Percentiles rank a stretch among this genome's conserved stretches.
Evolutionary conservation across 2,797 vertebrate genomes (phyloP).

Genomic region (Melanotaenia boesemani): DNA sequence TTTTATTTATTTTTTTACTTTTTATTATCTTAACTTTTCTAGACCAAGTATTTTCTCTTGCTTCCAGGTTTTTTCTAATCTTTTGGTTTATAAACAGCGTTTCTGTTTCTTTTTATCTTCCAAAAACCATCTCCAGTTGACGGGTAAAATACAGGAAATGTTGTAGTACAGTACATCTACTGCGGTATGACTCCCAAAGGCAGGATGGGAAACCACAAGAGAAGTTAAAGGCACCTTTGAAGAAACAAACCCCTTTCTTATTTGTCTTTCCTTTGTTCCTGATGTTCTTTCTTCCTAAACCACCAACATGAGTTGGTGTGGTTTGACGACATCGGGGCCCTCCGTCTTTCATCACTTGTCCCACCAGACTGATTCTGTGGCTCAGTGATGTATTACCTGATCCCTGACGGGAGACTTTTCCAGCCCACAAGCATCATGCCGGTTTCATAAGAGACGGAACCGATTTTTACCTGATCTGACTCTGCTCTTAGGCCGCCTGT

Average conservation of each 20-base stretch:
- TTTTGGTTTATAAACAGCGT: conserved; percentile 12
- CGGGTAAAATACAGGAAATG: conserved; percentile 28
- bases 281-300: conserved; percentile 11
- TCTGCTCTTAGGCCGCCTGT: not conserved
- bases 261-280: conserved; percentile 9
- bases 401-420: conserved; percentile 16
- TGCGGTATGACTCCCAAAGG: conserved; percentile 21
- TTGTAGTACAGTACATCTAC: conserved; percentile 3
- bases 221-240: conserved; percentile 37
- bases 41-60: not conserved
- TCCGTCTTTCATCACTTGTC: conserved; percentile 24
- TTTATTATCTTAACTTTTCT: conserved; percentile 3
- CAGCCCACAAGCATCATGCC: conserved; percentile 5
- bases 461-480: not conserved
- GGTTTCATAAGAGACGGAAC: conserved; percentile 3
- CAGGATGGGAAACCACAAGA: conserved; percentile 35
- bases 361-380: conserved; percentile 12
- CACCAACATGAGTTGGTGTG: conserved; percentile 17
- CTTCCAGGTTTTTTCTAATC: conserved; percentile 5
- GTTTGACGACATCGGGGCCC: conserved; percentile 38
- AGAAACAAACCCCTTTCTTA: conserved; percentile 30
- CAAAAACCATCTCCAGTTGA: conserved; percentile 4
- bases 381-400: conserved; percentile 20
- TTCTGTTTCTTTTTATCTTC: not conserved
- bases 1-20: not conserved